Evolutionary conservation across 2,888 invertebrate genomes (phyloP).

Genomic region (Diaprepes abbreviatus): DNA sequence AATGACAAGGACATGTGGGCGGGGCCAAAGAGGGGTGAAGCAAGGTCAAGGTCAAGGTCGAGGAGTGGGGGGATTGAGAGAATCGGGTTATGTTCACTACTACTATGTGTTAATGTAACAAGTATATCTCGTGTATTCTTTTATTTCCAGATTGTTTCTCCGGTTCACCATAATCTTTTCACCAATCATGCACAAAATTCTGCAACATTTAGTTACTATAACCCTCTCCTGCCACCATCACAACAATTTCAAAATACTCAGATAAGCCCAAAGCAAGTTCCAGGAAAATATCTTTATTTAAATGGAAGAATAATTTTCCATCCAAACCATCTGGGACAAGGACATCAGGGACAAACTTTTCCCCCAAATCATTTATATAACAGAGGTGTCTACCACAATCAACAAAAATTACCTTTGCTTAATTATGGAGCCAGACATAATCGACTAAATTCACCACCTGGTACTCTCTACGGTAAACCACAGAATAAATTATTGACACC

Average conservation of each 20-base stretch:
- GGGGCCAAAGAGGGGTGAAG: no score
- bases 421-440: slow-evolving; percentile 18
- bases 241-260: slow-evolving; percentile 28
- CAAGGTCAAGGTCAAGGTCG: no score
- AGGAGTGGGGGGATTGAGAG: no score
- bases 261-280: slow-evolving; percentile 48
- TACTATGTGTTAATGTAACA: no score
- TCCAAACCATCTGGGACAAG: slow-evolving; percentile 42
- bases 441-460: background rate
- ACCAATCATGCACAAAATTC: slow-evolving; percentile 55
- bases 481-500: slow-evolving; percentile 41
- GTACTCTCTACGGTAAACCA: slow-evolving; percentile 5
- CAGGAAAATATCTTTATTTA: slow-evolving; percentile 57
- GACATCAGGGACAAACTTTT: background rate
- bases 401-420: slow-evolving; percentile 48
- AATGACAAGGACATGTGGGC: no score
- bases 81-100: no score
- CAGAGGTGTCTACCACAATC: slow-evolving; percentile 41
- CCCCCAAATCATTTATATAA: slow-evolving; percentile 31
- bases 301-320: slow-evolving; percentile 58
- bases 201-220: slow-evolving; percentile 39
- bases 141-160: slow-evolving; percentile 49
- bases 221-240: slow-evolving; percentile 15
- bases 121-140: no score
- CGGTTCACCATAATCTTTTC: slow-evolving; percentile 57